Evolutionary conservation across 2,797 vertebrate genomes (phyloP).

Genomic region (Xiphorhynchus erythropygius): DNA sequence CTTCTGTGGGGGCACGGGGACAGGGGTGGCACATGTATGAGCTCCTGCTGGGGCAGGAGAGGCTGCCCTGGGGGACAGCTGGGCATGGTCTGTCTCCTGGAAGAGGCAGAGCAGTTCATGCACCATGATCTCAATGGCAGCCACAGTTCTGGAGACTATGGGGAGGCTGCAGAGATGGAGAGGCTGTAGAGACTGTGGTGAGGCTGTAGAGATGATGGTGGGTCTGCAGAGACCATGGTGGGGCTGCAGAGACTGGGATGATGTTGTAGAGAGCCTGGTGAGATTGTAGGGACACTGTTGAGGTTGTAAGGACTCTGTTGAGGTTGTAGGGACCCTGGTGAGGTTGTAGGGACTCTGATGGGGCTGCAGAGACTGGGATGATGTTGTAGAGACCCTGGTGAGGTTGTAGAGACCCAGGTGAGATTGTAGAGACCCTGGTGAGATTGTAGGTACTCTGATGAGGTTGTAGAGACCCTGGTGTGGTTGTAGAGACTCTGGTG

Average conservation of each 20-base stretch:
- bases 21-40: not conserved
- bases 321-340: no score
- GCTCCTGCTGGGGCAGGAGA: not conserved
- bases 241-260: rapidly evolving
- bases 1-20: rapidly evolving
- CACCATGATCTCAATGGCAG: not conserved
- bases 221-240: not conserved
- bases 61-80: not conserved
- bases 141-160: not conserved
- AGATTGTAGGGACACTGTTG: rapidly evolving
- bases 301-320: rapidly evolving
- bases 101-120: not conserved
- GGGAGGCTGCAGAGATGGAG: not conserved
- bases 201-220: rapidly evolving
- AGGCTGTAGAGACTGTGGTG: not conserved
- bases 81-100: not conserved
- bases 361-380: not conserved
- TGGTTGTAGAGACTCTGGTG: not conserved
- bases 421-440: rapidly evolving
- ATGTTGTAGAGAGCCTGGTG: not conserved
- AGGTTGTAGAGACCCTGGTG: not conserved
- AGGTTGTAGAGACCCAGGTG: not conserved
- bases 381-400: not conserved
- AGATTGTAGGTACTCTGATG: rapidly evolving
- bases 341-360: no score